Conservation (phyloP, 1,140 invertebrate genomes). For the Phymorhynchus buccinoides region DNA sequence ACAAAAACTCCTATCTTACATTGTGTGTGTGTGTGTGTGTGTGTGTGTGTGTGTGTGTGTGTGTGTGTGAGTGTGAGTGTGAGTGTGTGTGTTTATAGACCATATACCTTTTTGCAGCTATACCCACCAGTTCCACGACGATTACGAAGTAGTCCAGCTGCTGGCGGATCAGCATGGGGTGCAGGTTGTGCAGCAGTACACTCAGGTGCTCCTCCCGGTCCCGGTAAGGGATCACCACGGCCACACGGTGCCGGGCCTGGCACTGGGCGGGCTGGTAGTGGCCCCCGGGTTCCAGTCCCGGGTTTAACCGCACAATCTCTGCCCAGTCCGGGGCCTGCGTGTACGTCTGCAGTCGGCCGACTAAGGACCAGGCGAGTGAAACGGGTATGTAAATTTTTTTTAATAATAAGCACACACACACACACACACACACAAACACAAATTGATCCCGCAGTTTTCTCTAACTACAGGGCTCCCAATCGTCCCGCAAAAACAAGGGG, state of each 20-base stretch:
- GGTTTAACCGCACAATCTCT: constrained; percentile 47
- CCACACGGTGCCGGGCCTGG: constrained; percentile 53
- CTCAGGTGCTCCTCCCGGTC: constrained; percentile 59
- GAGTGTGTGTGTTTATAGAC: no score
- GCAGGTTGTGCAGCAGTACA: constrained; percentile 61
- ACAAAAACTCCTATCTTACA: no score
- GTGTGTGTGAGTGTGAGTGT: no score
- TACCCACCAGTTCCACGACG: constrained; percentile 62
- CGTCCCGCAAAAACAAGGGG: no score
- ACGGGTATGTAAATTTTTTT: no score
- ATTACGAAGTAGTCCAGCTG: constrained; percentile 62
- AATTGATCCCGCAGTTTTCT: no score
- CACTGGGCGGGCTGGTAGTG: constrained; percentile 56
- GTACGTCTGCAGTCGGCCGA: constrained; percentile 40
- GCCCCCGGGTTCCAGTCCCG: constrained; percentile 55
- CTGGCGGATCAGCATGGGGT: constrained; percentile 60
- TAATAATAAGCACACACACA: no score
- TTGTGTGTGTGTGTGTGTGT: no score
- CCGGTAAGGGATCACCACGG: constrained; percentile 61
- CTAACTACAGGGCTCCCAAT: no score
- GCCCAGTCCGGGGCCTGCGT: constrained; percentile 29
- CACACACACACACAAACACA: no score
- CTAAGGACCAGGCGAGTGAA: constrained; percentile 26
- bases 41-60: no score
- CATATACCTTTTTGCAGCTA: no score